Evolutionary conservation across 2,888 invertebrate species (phyloP).

Genomic region (Tetramorium bicarinatum): DNA sequence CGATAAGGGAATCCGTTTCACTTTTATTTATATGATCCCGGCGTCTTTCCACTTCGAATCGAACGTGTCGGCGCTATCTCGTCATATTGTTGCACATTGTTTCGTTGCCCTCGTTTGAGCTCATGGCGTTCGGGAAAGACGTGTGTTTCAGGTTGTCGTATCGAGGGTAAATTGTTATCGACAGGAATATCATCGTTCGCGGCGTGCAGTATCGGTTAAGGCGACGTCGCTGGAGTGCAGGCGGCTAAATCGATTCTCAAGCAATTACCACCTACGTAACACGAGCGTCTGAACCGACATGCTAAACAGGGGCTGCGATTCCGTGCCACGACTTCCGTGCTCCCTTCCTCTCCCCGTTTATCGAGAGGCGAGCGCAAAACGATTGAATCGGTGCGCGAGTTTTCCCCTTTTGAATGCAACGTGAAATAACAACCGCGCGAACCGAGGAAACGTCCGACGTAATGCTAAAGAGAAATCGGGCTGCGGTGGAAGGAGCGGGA

Average conservation of each 20-base stretch:
- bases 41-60: conserved; percentile 51
- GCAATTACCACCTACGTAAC: conserved; percentile 71
- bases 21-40: conserved; percentile 45
- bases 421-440: conserved; percentile 30
- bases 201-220: conserved; percentile 65
- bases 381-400: not conserved
- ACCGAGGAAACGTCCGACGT: not conserved
- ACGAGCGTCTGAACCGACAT: conserved; percentile 53
- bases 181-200: conserved; percentile 71
- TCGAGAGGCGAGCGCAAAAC: not conserved
- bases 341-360: not conserved
- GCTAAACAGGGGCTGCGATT: conserved; percentile 60
- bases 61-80: conserved; percentile 18
- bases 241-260: conserved; percentile 73
- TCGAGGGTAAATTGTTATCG: conserved; percentile 72
- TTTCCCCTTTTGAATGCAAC: conserved; percentile 13
- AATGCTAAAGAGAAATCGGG: conserved; percentile 15
- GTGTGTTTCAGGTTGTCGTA: conserved; percentile 56
- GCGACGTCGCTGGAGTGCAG: conserved; percentile 59
- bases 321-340: conserved; percentile 43
- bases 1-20: conserved; percentile 52
- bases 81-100: conserved; percentile 17
- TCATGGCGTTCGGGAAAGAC: conserved; percentile 38
- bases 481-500: not conserved
- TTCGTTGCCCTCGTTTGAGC: conserved; percentile 13